Evolutionary conservation across 2,888 invertebrate genomes (phyloP), one percentile per base, ranked within the genome.

Genomic region (Polia nebulosa): DNA sequence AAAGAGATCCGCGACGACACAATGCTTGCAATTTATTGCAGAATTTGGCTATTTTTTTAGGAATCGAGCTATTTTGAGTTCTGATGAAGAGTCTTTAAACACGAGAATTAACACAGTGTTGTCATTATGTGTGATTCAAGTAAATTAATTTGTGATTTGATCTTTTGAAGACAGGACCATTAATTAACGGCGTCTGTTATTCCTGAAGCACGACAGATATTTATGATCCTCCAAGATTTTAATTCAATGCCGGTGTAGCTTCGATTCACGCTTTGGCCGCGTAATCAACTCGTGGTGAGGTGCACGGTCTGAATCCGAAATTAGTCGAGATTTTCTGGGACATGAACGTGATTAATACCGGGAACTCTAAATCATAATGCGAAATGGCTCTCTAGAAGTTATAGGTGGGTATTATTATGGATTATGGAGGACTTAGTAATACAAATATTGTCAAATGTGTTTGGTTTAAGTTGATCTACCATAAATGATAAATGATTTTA

Each of bases 171-270:
- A n/a, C n/a, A n/a, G n/a, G n/a, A 20, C n/a, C 27, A 41, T 44
- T 27, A 53, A 36, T 61, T 27, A 53, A 44, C 32, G 34, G 22
- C 4, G 7, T 34, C 62, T 34, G 25, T 45, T 36, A 17, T 27
- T 17, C 11, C 34, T 17, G 17, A 20, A 72, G 1, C 13, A 39
- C n/a, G 52, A 47, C 53, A 75, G 20, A 41, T 49, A 64, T 65
- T 63, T 20, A 39, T 75, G 32, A 52, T 61, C 25, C 29, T 20
- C 15, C 6, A 20, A 3, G 32, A 20, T 49, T 66, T 41, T 66
- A 70, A 66, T 74, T 71, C 34, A 55, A 74, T 47, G 20, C 34
- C 34, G 47, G 66, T 27, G 75, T 74, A 41, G 32, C 22, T 71
- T 66, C 39, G 41, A 73, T 73, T 73, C 64, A 29, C 65, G 51